Conservation (phyloP, 2,888 invertebrate genomes). For the Xylota sylvarum region DNA sequence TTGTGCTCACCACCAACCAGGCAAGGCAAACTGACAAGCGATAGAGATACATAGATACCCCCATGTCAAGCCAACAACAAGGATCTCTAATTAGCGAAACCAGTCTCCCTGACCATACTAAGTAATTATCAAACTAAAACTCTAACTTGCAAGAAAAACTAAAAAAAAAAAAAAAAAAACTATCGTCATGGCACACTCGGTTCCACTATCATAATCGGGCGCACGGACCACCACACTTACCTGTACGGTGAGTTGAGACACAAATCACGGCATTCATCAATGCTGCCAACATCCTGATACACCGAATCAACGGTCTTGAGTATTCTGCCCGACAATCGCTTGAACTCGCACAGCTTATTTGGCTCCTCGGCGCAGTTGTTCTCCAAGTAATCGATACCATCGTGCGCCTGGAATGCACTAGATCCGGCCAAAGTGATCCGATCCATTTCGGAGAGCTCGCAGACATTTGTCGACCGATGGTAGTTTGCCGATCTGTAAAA, state of each 20-base stretch:
- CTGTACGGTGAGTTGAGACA: conserved; percentile 95
- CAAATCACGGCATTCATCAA: conserved; percentile 94
- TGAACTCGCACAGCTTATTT: conserved; percentile 96
- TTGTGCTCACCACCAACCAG: not conserved
- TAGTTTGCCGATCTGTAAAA: conserved; percentile 94
- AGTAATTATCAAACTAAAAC: conserved; percentile 68
- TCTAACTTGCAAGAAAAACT: too few species aligned
- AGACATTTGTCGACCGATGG: conserved; percentile 93
- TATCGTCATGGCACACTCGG: conserved; percentile 60
- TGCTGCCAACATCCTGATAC: conserved; percentile 93
- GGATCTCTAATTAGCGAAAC: conserved; percentile 76
- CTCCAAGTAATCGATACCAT: conserved; percentile 93
- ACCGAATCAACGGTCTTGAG: conserved; percentile 97
- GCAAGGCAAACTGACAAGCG: conserved; percentile 52
- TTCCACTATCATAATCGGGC: conserved; percentile 62
- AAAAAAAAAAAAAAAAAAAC: conserved; percentile 24
- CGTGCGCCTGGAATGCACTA: conserved; percentile 89
- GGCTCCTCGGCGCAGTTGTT: conserved; percentile 97
- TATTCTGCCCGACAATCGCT: conserved; percentile 93
- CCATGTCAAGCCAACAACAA: conserved; percentile 65
- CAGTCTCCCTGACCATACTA: conserved; percentile 53
- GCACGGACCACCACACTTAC: conserved; percentile 78
- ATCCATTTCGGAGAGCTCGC: conserved; percentile 96
- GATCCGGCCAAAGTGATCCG: conserved; percentile 94
- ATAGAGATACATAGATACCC: conserved; percentile 62